Conservation (phyloP, 1,140 invertebrate genomes). For the Zaprionus africanus region DNA sequence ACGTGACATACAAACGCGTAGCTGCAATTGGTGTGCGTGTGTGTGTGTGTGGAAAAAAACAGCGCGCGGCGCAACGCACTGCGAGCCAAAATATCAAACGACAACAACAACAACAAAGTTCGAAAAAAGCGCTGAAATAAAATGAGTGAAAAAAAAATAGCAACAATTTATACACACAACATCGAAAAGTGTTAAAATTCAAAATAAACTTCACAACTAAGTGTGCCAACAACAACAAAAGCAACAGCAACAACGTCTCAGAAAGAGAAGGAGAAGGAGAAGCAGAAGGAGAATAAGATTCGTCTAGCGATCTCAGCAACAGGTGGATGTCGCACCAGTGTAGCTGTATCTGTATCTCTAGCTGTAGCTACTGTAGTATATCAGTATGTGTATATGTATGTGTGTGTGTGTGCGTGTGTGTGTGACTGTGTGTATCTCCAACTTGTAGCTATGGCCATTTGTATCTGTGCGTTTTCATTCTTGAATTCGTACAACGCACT, state of each 20-base stretch:
- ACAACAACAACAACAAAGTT: constrained; percentile 12
- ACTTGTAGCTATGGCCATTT: constrained; percentile 17
- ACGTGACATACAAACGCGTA: constrained; percentile 41
- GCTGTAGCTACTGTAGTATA: neutral
- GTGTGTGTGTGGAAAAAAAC: constrained; percentile 71
- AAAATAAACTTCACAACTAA: constrained; percentile 82
- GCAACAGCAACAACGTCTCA: constrained; percentile 30
- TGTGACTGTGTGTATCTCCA: constrained; percentile 18
- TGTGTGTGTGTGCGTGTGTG: constrained; percentile 12
- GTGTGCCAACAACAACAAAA: constrained; percentile 69
- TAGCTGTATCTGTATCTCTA: constrained; percentile 27
- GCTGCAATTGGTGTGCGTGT: constrained; percentile 49
- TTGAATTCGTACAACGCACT: constrained; percentile 28
- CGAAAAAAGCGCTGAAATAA: constrained; percentile 33
- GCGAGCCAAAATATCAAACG: constrained; percentile 39
- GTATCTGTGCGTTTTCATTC: constrained; percentile 36
- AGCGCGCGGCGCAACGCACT: constrained; percentile 56
- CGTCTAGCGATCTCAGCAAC: constrained; percentile 26
- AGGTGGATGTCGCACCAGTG: constrained; percentile 10
- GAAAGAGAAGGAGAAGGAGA: constrained; percentile 27
- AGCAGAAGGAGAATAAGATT: constrained; percentile 38
- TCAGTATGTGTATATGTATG: constrained; percentile 21
- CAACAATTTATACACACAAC: constrained; percentile 49
- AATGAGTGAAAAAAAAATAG: constrained; percentile 46
- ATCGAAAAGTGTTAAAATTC: constrained; percentile 78